A percentile compares a stretch with the other conserved stretches of the same genome.
These are phyloP conservation scores for Lepidocyrtinus sp. DNA, from an alignment of 2,888 invertebrate genomes.

Conservation along the genomic window DNA sequence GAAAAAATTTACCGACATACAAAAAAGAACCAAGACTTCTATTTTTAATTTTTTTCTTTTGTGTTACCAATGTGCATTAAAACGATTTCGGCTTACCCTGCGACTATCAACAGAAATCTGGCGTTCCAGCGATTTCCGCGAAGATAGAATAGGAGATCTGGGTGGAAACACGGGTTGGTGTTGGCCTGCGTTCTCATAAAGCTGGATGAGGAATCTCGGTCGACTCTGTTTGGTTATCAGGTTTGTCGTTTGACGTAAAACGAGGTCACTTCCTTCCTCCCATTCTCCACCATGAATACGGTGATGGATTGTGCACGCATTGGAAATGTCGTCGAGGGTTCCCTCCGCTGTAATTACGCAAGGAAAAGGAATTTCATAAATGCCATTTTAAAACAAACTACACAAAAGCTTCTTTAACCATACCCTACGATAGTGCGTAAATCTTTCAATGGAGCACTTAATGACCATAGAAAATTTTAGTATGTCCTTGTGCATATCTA, in stretches of 20 bases:
- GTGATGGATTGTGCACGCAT: constrained; percentile 36
- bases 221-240: constrained; percentile 54
- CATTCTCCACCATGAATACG: constrained; percentile 34
- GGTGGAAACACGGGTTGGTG: constrained; percentile 64
- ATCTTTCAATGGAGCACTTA: constrained; percentile 19
- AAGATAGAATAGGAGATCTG: constrained; percentile 62
- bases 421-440: not conserved
- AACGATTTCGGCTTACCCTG: constrained; percentile 59
- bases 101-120: constrained; percentile 59
- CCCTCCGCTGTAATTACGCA: constrained; percentile 65
- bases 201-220: constrained; percentile 62
- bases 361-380: constrained; percentile 4
- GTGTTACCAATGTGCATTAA: not conserved
- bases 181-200: constrained; percentile 66
- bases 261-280: constrained; percentile 35
- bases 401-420: not conserved
- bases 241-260: constrained; percentile 25
- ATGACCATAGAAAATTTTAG: no score
- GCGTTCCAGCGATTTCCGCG: constrained; percentile 50
- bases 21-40: no score
- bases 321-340: constrained; percentile 64
- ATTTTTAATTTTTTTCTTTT: no score
- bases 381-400: no score
- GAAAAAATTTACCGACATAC: no score
- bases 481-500: no score